Evolutionary conservation across 1,140 invertebrate species (phyloP), one percentile per base, ranked within the genome.

Genomic region (Lordiphosa clarofinis): DNA sequence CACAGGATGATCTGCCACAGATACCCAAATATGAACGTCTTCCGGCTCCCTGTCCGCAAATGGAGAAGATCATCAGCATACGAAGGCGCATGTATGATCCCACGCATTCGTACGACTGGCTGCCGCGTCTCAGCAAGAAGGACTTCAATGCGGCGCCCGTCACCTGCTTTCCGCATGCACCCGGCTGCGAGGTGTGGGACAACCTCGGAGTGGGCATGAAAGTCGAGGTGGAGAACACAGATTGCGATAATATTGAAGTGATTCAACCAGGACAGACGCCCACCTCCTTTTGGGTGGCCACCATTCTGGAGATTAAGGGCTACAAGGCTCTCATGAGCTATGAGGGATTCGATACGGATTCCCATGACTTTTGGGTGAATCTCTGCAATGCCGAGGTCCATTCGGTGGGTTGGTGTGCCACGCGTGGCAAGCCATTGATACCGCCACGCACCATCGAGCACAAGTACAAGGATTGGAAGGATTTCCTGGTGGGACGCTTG

Each of bases 351-450:
- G 96, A 95, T 71, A 96, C 98, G 90, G 90, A 92, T 33, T 93
- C 94, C 6, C 95, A 96, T 89, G 97, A 99, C 89, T 98, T 98
- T 89, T 99, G 97, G 97, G 94, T 98, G 1, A 98, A 97, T 81
- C 90, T 99, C 15, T 97, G 96, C 90, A 96, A 95, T 43, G 94
- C 96, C 53, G 94, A 96, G 84, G 95, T 99, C 19, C 96, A 99
- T 90, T 96, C 96, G 21, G 96, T 99, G 37, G 97, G 97, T 11
- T 99, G 97, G 97, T 98, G 97, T 91, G 97, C 97, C 1, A 96
- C 95, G 0, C 93, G 97, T 66, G 97, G 97, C 12, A 98, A 98
- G 90, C 96, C 96, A 5, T 90, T 99, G 0, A 98, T 98, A 87
- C 97, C 97, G 52, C 97, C 97, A 10, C 94, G 94, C 89, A 94